Base-by-base conservation (phyloP, 2,888 invertebrate species). In the Pollenia griseotomentosa region DNA sequence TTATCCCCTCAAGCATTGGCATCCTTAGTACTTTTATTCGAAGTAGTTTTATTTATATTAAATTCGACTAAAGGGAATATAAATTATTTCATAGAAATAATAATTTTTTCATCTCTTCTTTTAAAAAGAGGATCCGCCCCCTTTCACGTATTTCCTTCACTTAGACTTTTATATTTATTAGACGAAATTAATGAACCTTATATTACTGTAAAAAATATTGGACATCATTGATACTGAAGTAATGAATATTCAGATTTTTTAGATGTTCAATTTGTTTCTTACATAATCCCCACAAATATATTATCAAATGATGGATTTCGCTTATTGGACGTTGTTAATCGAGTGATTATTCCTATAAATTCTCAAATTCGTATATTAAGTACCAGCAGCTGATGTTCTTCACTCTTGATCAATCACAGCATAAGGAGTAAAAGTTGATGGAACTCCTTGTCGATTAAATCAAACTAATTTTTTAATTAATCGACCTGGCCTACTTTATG, bases 221-320 rank as follows among this genome's bases (percentile, higher is more conserved):
- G 95, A 0, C 95, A 95, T 91, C 95, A 95, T 94, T 96, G 95
- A 94, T 95, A 95, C 86, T 95, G 95, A 95, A 94, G 94, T 1
- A 96, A 96, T 94, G 95, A 96, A 95, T 95, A 95, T 89, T 94
- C 95, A 73, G 95, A 96, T 91, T 95, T 95, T 91, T 90, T 93
- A 90, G 93, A 94, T 91, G 93, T 95, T 91, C 94, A 94, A 94
- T 95, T 95, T 94, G 95, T 95, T 88, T 95, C 95, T 9, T 95
- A 95, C 92, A 95, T 95, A 95, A 94, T 94, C 14, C 94, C 94
- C 78, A 92, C 93, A 51, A 92, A 92, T 89, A 92, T 94, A 91
- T 86, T 94, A 91, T 88, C 90, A 11, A 42, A 33, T 5, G 92
- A 93, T 90, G 92, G 92, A 81, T 95, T 95, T 90, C 95, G 95